Base-by-base conservation (phyloP, 2,888 invertebrate species). In the Hoplodrina blanda region DNA sequence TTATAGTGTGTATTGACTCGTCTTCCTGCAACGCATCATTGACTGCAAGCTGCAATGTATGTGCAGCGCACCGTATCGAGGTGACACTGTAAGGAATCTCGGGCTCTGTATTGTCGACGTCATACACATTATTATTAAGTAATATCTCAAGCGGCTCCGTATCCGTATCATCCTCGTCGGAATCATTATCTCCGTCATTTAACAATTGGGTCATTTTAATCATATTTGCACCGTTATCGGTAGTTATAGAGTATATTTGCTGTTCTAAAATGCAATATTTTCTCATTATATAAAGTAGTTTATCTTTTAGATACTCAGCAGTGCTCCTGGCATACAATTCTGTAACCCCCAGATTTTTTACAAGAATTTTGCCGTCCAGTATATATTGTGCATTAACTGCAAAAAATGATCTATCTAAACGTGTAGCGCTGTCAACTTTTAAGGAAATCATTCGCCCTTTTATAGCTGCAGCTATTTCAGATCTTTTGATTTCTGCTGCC, bases 1-100 rank as follows among this genome's bases (percentile, higher is more conserved):
- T 46, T 46, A 46, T 46, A 46, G 46, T 46, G 33, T 33, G 33
- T 33, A 33, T 33, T 33, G 33, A 33, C 4, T 33, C 33, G 33
- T 33, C 33, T 33, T 46, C 46, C 46, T 49, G 46, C 49, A 62
- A 52, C 25, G 63, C 55, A 37, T 63, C 53, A 44, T 44, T 41
- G 41, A 63, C n/a, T 41, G 63, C 63, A 20, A 63, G 44, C 44
- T 63, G 63, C 55, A 63, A 54, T 44, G 55, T 54, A 25, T 63
- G 63, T 25, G 63, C 62, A 53, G 62, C 62, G 53, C 62, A 62
- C 53, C 52, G 20, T 33, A 53, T 54, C n/a, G 62, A 62, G 20
- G 54, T 62, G 46, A 62, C 49, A 49, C 61, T 52, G 13, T 50
- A 17, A 46, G 46, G 46, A 46, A 46, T 46, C 46, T 46, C 46